Evolutionary conservation across 2,888 invertebrate genomes (phyloP), one percentile per base, ranked within the genome.

Genomic region (Barypeithes pellucidus): DNA sequence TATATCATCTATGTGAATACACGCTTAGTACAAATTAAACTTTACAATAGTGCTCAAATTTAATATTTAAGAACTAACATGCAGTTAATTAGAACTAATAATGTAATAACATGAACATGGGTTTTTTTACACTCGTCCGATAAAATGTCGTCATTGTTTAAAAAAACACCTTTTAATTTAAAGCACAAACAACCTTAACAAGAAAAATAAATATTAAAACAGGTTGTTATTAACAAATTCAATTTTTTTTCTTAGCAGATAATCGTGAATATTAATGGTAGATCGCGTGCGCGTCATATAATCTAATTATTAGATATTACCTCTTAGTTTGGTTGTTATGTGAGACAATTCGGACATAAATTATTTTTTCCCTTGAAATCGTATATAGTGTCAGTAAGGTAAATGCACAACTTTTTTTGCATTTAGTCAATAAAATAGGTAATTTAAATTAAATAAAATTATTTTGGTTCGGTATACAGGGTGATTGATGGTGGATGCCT

Each of bases 141-240:
- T 59, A 59, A 36, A 16, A 59, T 33, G 36, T 8, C 65, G 65
- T 65, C 65, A 65, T 20, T 52, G 36, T 39, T 24, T 16, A 29
- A 41, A 61, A 41, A 14, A 43, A 57, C n/a, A 14, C 9, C 22
- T 47, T n/a, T 8, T 72, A 66, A 60, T 66, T 59, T 65, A 45
- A 29, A 72, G 50, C 60, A 65, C 41, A 65, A 72, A 72, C 47
- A 72, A 14, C 50, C 60, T 61, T 72, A 72, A 20, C 57, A 57
- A 16, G 33, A 33, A 16, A 16, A 57, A 57, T 61, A 45, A 72
- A 72, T 67, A 60, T 72, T 72, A 61, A 66, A 50, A 50, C 50
- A 47, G 29, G 67, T 72, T 43, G 43, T 8, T 54, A 72, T 67
- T 39, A 52, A 50, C 59, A 47, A 60, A 60, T 59, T n/a, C 18